phyloP scores from a whole-genome alignment of 2,888 invertebrate species.

The Brachyopa scutellaris region DNA sequence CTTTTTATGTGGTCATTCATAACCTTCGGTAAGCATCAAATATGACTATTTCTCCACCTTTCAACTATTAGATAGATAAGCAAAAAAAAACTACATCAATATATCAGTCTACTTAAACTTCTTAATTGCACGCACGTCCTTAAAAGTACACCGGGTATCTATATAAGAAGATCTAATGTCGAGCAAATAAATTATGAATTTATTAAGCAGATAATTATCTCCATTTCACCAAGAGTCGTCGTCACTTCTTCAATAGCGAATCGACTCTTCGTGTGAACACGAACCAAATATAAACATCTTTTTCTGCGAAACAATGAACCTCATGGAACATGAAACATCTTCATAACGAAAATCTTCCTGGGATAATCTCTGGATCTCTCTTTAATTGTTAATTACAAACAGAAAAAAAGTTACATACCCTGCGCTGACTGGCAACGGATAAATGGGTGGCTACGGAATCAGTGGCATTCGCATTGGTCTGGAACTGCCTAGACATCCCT shows the following conservation, averaged over 20 bases:
- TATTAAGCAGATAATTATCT: constrained; percentile 5
- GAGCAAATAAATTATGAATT: neutral
- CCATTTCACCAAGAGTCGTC: neutral
- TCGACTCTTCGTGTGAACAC: neutral
- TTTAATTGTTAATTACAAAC: constrained; percentile 30
- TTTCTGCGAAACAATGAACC: neutral
- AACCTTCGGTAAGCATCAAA: no score
- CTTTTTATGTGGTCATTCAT: no score
- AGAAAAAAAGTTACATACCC: constrained; percentile 2
- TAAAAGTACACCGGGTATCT: neutral
- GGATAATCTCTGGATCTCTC: constrained; percentile 11
- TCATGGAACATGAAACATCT: neutral
- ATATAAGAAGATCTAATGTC: neutral
- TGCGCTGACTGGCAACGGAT: neutral
- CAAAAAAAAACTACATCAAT: no score
- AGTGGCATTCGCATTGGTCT: constrained; percentile 3
- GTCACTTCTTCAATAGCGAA: neutral
- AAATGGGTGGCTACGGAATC: constrained; percentile 8
- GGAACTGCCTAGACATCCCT: constrained; percentile 1
- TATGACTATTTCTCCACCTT: no score
- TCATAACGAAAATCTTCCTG: constrained; percentile 11
- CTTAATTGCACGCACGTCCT: neutral
- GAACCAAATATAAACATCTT: neutral
- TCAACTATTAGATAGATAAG: no score
- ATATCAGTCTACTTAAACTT: neutral